Evolutionary conservation across 2,797 vertebrate species (phyloP).

Genomic region (Chelonia mydas): DNA sequence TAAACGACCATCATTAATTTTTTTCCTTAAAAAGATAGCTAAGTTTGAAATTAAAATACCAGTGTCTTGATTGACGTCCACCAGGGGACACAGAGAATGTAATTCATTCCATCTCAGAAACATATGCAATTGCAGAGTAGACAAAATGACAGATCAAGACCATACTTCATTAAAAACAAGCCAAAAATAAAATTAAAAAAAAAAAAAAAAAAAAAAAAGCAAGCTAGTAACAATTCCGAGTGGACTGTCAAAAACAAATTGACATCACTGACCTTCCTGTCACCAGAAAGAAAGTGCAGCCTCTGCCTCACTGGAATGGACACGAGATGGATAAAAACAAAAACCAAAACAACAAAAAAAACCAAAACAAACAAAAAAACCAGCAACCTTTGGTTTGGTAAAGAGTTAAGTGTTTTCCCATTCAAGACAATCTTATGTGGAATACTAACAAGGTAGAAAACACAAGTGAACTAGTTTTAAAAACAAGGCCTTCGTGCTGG

Average conservation of each 20-base stretch:
- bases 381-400: constrained; percentile 86
- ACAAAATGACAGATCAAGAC: constrained; percentile 58
- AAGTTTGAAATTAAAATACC: constrained; percentile 61
- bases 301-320: constrained; percentile 82
- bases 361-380: constrained; percentile 68
- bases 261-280: constrained; percentile 76
- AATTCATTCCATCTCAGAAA: constrained; percentile 60
- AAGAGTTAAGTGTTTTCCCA: constrained; percentile 79
- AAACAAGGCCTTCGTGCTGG: constrained; percentile 81
- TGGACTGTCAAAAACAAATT: constrained; percentile 66
- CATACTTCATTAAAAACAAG: constrained; percentile 71
- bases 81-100: constrained; percentile 34
- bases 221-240: constrained; percentile 64
- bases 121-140: constrained; percentile 53
- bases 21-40: constrained; percentile 55
- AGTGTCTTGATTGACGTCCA: constrained; percentile 59
- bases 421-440: constrained; percentile 77
- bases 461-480: constrained; percentile 73
- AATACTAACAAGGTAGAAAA: constrained; percentile 81
- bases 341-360: constrained; percentile 55
- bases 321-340: constrained; percentile 77
- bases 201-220: background rate
- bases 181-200: constrained; percentile 37
- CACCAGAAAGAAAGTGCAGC: constrained; percentile 80
- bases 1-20: constrained; percentile 28